Base-by-base conservation (phyloP, 2,113 vertebrate genomes). In the Zosterops hypoxanthus region DNA sequence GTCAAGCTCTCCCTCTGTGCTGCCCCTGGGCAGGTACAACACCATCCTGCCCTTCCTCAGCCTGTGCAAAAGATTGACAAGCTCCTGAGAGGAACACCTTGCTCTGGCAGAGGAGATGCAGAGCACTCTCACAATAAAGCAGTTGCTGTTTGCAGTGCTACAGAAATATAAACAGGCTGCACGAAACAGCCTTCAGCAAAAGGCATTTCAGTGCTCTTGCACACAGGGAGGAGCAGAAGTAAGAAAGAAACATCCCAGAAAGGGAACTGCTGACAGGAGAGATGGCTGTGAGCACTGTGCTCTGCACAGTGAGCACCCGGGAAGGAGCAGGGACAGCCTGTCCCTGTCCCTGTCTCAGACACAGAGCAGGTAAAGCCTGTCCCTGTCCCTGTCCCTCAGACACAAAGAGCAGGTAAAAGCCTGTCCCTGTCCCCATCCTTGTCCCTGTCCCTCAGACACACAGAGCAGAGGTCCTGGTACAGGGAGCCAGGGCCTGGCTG, bases 1-100 rank as follows among this genome's bases (percentile, higher is more conserved):
- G 31, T 7, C 52, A 41, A 2, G 29, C 44, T 63, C 26, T 42
- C 5, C 6, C 14, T 21, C 5, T 1, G 0, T 3, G 13, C 68
- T n/a, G 36, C 46, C 23, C 42, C 50, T 44, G 19, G 14, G 47
- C 24, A 50, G 69, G 55, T 39, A 36, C 49, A 77, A 44, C 57
- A 70, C 16, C 82, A 72, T 46, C 1, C 0, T 6, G 10, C 6
- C 61, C 47, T 49, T 34, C 28, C n/a, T 47, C 24, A 22, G 39
- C 19, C 84, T 88, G 78, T 41, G 60, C 18, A 73, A 44, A 60
- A 2, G 29, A 36, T 1, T 55, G 36, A 8, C 2, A 80, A 31
- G 84, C 24, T 82, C 61, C 81, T 87, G 47, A 70, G 82, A 85
- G 60, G 56, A 90, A 28, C 31, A 47, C 19, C 82, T 41, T 2